Conservation (phyloP, 2,797 vertebrate species). For the Cyprinella venusta region DNA sequence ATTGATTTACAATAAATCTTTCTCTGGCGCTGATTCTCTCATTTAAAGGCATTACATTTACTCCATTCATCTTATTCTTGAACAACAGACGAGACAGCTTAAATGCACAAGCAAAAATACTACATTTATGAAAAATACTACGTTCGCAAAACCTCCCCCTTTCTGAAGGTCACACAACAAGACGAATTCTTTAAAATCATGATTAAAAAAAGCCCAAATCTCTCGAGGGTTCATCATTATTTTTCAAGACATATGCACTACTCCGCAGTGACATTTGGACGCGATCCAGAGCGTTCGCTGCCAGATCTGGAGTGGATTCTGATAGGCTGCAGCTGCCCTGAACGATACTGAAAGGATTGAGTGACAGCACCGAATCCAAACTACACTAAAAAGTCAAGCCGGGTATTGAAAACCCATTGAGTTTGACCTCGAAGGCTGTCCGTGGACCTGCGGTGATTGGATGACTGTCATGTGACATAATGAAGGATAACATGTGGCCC, state of each 20-base stretch:
- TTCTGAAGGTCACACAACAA: neutral
- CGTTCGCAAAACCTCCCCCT: neutral
- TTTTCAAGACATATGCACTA: conserved; percentile 33
- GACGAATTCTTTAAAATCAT: neutral
- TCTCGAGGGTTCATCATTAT: conserved; percentile 13
- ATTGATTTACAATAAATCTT: conserved; percentile 92
- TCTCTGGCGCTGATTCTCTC: conserved; percentile 74
- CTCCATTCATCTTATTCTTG: conserved; percentile 64
- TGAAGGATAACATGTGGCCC: neutral
- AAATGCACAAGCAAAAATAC: neutral
- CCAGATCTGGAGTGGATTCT: conserved; percentile 15
- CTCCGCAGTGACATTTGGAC: conserved; percentile 17
- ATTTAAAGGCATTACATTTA: conserved; percentile 77
- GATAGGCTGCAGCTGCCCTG: conserved; percentile 43
- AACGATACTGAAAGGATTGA: conserved; percentile 16
- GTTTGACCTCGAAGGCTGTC: conserved; percentile 9
- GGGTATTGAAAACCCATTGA: conserved; percentile 10
- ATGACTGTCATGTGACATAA: neutral
- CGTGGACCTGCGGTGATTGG: neutral
- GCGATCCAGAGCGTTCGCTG: conserved; percentile 6
- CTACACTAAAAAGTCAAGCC: conserved; percentile 17
- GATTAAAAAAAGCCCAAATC: neutral
- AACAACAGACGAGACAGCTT: conserved; percentile 39
- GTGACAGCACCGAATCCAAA: conserved; percentile 15
- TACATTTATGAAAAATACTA: neutral